phyloP scores from a whole-genome alignment of 2,888 invertebrate species.

The Syritta pipiens region DNA sequence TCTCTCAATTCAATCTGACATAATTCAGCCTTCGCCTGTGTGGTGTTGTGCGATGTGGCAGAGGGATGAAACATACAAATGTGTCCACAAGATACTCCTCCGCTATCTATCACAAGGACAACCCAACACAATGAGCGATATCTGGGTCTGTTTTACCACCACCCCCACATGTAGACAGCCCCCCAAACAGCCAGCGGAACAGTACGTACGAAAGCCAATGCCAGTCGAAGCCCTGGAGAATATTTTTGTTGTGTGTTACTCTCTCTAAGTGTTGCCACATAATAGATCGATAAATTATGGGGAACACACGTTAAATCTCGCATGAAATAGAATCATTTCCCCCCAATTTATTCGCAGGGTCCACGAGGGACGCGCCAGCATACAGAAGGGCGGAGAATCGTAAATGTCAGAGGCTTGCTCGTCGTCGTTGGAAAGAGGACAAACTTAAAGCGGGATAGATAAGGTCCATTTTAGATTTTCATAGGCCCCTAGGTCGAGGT shows the following conservation, averaged over 20 bases:
- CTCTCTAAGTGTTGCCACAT: slow-evolving; percentile 71
- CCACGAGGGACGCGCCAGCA: slow-evolving; percentile 33
- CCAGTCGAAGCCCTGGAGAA: slow-evolving; percentile 11
- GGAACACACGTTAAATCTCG: slow-evolving; percentile 78
- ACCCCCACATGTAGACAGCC: no score
- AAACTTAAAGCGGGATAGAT: slow-evolving; percentile 31
- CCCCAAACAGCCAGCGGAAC: no score
- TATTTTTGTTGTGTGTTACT: slow-evolving; percentile 25
- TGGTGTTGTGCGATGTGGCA: neutral
- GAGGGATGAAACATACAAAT: slow-evolving; percentile 5
- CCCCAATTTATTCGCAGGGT: slow-evolving; percentile 75
- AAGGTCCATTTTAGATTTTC: slow-evolving; percentile 17
- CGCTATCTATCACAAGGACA: slow-evolving; percentile 34
- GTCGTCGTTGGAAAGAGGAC: slow-evolving; percentile 45
- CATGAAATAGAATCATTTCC: slow-evolving; percentile 79
- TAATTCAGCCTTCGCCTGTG: slow-evolving; percentile 27
- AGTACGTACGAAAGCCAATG: neutral
- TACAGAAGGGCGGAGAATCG: slow-evolving; percentile 6
- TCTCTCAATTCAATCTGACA: slow-evolving; percentile 15
- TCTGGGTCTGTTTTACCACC: no score
- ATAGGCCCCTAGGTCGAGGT: neutral
- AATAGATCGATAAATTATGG: slow-evolving; percentile 79
- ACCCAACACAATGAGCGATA: slow-evolving; percentile 15
- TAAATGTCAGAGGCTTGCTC: slow-evolving; percentile 30
- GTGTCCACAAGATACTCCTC: slow-evolving; percentile 26